Base-by-base conservation (phyloP, 2,888 invertebrate species). In the Lissonota sp. region DNA sequence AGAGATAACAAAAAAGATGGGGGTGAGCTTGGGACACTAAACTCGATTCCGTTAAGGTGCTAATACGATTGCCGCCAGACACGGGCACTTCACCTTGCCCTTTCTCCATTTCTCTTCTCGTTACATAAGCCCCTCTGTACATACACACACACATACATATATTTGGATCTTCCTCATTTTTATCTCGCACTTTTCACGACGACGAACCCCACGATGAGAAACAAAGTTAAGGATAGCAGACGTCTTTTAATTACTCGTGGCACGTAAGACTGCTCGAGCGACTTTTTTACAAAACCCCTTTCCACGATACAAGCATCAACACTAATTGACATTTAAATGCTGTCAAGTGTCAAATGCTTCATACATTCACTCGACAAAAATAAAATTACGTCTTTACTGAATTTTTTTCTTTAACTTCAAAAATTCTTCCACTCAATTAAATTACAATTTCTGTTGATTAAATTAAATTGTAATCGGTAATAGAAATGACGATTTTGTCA, bases 31-130 rank as follows among this genome's bases (percentile, higher is more conserved):
- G 75, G 78, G 67, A 74, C 66, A 73, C 72, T 63, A 81, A 83
- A 83, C 78, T 83, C 69, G 42, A 83, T 83, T 83, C 60, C 76
- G 80, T 66, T 53, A 74, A 62, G 81, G 71, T 67, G 81, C 81
- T 83, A 83, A 83, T 69, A 60, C 81, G 75, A 83, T 83, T 81
- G 79, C 72, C 69, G 76, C 76, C 73, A 82, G 76, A 82, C 80
- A 78, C 78, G 81, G 78, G 78, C 77, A 77, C 80, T 81, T 73
- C 80, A 77, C 76, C 77, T 81, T 81, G 73, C 67, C 49, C 46
- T 46, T 58, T 55, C 49, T 51, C 69, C 44, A 39, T 26, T 12
- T 62, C 12, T 62, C 53, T 26, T 53, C 62, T 39, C 62, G 51
- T 44, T 63, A 12, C 12, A 40, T 16, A 40, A n/a, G 26, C 16